These are phyloP conservation scores for Galerucella calmariensis DNA, from an alignment of 2,888 invertebrate genomes.

Conservation along the genomic window DNA sequence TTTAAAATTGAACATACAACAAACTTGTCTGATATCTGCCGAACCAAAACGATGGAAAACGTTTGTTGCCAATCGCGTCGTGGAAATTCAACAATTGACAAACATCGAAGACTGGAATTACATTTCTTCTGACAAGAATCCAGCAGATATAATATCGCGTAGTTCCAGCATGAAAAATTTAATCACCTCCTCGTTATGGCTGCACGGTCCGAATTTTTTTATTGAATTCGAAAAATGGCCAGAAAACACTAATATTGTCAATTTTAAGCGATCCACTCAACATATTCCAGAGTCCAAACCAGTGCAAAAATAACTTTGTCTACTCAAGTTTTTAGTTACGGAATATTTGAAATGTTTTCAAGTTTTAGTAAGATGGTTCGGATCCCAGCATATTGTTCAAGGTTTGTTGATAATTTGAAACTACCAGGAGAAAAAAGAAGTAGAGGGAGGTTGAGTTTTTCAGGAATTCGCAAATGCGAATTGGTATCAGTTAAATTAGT, in stretches of 20 bases:
- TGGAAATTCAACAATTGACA: constrained; percentile 11
- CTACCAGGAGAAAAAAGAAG: no score
- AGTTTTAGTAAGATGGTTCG: no score
- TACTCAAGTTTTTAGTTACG: no score
- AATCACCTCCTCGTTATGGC: not conserved
- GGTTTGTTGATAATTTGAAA: no score
- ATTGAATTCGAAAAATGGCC: not conserved
- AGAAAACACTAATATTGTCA: not conserved
- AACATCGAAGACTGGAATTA: constrained; percentile 9
- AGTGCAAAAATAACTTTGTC: no score
- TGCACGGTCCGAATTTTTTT: constrained; percentile 1
- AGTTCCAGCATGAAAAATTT: not conserved
- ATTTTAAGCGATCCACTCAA: not conserved
- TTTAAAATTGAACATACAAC: not conserved
- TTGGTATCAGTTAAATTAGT: no score
- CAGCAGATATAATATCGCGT: constrained; percentile 13
- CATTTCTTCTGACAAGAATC: constrained; percentile 7
- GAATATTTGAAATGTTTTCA: no score
- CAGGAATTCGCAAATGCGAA: no score
- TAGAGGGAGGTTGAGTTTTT: no score
- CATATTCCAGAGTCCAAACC: no score
- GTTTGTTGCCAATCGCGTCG: constrained; percentile 14
- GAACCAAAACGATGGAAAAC: constrained; percentile 8
- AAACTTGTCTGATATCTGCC: not conserved
- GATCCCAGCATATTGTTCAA: no score